A percentile compares a stretch with the other conserved stretches of the same genome.
Evolutionary conservation across 2,113 vertebrate genomes (phyloP).

Genomic region (Silurus asotus): DNA sequence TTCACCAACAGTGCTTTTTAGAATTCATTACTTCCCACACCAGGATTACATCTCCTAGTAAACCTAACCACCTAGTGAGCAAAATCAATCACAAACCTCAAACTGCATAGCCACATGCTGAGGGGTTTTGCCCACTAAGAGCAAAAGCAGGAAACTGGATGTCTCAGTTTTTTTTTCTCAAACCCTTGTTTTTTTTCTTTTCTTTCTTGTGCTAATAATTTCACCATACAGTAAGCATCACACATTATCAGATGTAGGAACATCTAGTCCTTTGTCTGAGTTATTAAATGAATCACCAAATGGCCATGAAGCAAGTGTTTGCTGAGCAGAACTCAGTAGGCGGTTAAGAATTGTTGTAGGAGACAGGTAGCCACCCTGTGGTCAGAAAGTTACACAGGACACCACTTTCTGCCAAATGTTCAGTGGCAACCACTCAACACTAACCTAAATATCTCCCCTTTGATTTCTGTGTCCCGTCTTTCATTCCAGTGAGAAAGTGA

Average conservation of each 20-base stretch:
- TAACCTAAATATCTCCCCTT: slow-evolving; percentile 43
- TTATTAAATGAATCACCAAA: not conserved
- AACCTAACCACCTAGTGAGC: slow-evolving; percentile 23
- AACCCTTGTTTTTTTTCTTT: not conserved
- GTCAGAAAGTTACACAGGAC: slow-evolving; percentile 34
- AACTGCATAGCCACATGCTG: not conserved
- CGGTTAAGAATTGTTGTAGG: slow-evolving; percentile 6
- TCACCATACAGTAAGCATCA: not conserved
- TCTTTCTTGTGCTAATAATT: slow-evolving; percentile 1
- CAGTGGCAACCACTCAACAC: slow-evolving; percentile 53
- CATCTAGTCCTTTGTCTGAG: not conserved
- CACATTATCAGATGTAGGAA: slow-evolving; percentile 39
- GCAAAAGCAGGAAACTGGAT: not conserved
- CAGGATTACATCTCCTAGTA: slow-evolving; percentile 9
- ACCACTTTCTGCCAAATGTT: slow-evolving; percentile 50
- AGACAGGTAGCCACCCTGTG: slow-evolving; percentile 46
- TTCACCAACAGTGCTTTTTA: slow-evolving; percentile 54
- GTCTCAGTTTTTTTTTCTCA: not conserved
- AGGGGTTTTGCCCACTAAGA: not conserved
- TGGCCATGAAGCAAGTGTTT: not conserved
- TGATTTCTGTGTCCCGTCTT: slow-evolving; percentile 10
- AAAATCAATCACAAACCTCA: slow-evolving; percentile 13
- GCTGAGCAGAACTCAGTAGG: slow-evolving; percentile 1
- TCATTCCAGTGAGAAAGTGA: slow-evolving; percentile 30
- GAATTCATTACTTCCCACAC: slow-evolving; percentile 36